Percentiles rank a stretch among this genome's conserved stretches.
Evolutionary conservation across 2,797 vertebrate species (phyloP).

Genomic region (Acipenser transmontanus): DNA sequence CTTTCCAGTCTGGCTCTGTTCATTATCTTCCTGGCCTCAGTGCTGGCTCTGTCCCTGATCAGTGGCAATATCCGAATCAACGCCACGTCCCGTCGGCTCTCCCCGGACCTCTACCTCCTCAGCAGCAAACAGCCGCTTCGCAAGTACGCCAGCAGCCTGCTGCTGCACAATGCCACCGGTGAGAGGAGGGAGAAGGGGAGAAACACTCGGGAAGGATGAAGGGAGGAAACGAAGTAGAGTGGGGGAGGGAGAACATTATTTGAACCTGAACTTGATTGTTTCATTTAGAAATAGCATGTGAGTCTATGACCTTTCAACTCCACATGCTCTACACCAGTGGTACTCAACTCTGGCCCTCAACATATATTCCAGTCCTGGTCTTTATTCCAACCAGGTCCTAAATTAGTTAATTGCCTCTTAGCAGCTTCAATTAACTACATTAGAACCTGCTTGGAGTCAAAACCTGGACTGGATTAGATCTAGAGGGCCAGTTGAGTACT

Average conservation of each 20-base stretch:
- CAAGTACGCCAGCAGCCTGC: constrained; percentile 60
- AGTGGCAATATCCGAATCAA: constrained; percentile 50
- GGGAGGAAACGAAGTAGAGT: not conserved
- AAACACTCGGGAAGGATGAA: not conserved
- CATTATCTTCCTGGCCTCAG: constrained; percentile 51
- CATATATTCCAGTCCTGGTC: no score
- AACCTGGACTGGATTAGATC: no score
- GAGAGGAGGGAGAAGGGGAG: constrained; percentile 17
- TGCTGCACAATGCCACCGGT: constrained; percentile 82
- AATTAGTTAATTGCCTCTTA: no score
- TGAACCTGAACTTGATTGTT: not conserved
- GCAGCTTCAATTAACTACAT: no score
- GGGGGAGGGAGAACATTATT: not conserved
- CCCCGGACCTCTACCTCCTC: constrained; percentile 63
- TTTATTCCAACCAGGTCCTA: no score
- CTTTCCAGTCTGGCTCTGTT: constrained; percentile 64
- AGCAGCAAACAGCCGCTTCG: constrained; percentile 44
- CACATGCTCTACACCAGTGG: no score
- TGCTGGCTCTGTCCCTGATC: constrained; percentile 62
- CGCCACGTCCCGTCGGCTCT: constrained; percentile 56
- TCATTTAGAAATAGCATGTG: no score
- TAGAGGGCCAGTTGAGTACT: no score
- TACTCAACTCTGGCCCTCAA: no score
- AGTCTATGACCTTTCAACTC: no score
- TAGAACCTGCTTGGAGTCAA: no score